Percentiles rank a stretch among this genome's conserved stretches.
Evolutionary conservation across 2,797 vertebrate genomes (phyloP).

Genomic region (Sebastes goodei): DNA sequence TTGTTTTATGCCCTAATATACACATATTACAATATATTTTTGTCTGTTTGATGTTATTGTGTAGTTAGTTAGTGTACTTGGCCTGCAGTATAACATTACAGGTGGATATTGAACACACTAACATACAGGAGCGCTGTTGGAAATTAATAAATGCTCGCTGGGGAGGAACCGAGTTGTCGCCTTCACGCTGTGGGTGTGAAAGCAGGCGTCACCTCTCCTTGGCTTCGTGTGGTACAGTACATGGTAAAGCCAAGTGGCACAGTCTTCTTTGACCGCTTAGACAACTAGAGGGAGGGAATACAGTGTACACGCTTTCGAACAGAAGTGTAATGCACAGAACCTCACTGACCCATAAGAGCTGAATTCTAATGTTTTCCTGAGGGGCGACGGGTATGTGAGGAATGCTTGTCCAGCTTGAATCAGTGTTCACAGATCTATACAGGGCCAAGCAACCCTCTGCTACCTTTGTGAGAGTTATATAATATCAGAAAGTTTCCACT

Average conservation of each 20-base stretch:
- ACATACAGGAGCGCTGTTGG: not conserved
- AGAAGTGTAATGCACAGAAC: constrained; percentile 2
- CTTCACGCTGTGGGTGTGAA: constrained; percentile 65
- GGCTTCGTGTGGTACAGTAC: constrained; percentile 13
- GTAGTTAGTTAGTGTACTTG: not conserved
- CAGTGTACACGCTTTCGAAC: not conserved
- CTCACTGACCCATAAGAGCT: constrained; percentile 19
- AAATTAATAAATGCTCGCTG: constrained; percentile 28
- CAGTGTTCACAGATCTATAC: constrained; percentile 23
- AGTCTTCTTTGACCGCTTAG: not conserved
- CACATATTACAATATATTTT: not conserved
- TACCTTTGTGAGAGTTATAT: constrained; percentile 11
- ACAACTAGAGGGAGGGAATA: not conserved
- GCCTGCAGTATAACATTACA: not conserved
- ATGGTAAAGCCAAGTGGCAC: not conserved
- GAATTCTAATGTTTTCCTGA: constrained; percentile 32
- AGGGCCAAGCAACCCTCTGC: not conserved
- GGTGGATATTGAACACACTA: constrained; percentile 5
- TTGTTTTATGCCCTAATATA: not conserved
- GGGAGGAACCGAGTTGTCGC: constrained; percentile 31
- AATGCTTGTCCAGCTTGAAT: constrained; percentile 38
- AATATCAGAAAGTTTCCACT: not conserved
- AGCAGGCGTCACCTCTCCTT: constrained; percentile 30
- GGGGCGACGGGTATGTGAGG: constrained; percentile 44
- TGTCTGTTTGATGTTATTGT: not conserved